phyloP scores from a whole-genome alignment of 2,888 invertebrate genomes.

The Quadroppia sp. region DNA sequence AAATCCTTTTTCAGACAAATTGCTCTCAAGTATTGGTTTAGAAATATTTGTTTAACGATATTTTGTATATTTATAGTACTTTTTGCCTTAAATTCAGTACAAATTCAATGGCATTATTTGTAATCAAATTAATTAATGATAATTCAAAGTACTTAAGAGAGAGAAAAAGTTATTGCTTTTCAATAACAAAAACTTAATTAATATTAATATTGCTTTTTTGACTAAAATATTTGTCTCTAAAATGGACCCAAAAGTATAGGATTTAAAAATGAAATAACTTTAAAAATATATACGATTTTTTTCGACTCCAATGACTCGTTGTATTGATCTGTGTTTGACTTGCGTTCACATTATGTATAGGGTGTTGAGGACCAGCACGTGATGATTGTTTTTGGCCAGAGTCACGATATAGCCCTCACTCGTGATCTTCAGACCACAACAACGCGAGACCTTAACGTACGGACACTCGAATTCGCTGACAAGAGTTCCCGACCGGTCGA shows the following conservation, averaged over 20 bases:
- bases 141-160: constrained; percentile 34
- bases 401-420: constrained; percentile 94
- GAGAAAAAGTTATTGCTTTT: constrained; percentile 32
- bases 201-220: constrained; percentile 34
- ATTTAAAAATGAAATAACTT: constrained; percentile 27
- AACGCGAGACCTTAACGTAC: constrained; percentile 94
- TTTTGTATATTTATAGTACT: constrained; percentile 16
- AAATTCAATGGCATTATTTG: constrained; percentile 17
- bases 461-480: constrained; percentile 76
- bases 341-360: constrained; percentile 64
- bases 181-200: constrained; percentile 25
- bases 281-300: constrained; percentile 21
- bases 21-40: background rate
- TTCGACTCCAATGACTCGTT: constrained; percentile 12
- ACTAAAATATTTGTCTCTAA: constrained; percentile 33
- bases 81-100: background rate
- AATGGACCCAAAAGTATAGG: constrained; percentile 35
- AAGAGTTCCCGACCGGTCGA: constrained; percentile 69
- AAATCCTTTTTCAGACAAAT: background rate
- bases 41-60: constrained; percentile 3
- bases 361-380: constrained; percentile 91
- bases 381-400: constrained; percentile 97
- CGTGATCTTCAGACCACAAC: constrained; percentile 95
- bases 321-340: constrained; percentile 6
- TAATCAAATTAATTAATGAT: constrained; percentile 10